phyloP scores from a whole-genome alignment of 2,797 vertebrate genomes.

The Epinephelus malabaricus region DNA sequence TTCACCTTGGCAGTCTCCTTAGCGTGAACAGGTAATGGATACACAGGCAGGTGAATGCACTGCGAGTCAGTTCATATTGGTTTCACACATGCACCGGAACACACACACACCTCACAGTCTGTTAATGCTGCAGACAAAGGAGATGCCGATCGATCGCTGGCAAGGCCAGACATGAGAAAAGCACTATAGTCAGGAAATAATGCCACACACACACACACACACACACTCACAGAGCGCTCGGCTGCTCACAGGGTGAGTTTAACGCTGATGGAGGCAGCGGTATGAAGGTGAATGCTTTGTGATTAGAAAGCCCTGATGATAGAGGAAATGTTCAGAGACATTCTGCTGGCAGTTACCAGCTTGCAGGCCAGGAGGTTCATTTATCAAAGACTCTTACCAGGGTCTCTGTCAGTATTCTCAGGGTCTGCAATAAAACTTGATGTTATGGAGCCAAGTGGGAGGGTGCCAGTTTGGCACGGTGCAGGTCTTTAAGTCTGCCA shows the following conservation, averaged over 20 bases:
- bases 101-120: conserved; percentile 53
- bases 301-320: conserved; percentile 77
- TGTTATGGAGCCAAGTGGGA: conserved; percentile 58
- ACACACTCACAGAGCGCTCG: not conserved
- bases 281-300: conserved; percentile 78
- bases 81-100: conserved; percentile 50
- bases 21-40: conserved; percentile 75
- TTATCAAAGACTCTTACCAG: conserved; percentile 70
- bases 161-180: conserved; percentile 75
- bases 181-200: conserved; percentile 74
- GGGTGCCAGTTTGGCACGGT: conserved; percentile 61
- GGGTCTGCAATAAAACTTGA: conserved; percentile 70
- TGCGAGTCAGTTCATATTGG: conserved; percentile 68
- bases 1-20: conserved; percentile 74
- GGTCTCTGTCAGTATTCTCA: conserved; percentile 70
- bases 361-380: conserved; percentile 61
- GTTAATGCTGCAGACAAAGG: conserved; percentile 80
- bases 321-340: conserved; percentile 76
- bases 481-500: conserved; percentile 35
- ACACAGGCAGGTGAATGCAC: conserved; percentile 68
- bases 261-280: conserved; percentile 73
- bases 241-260: conserved; percentile 59
- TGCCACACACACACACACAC: conserved; percentile 28
- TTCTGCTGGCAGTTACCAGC: conserved; percentile 70
- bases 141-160: conserved; percentile 74